These are phyloP conservation scores for Coreoperca whiteheadi DNA, from an alignment of 2,113 vertebrate genomes.

Conservation along the genomic window DNA sequence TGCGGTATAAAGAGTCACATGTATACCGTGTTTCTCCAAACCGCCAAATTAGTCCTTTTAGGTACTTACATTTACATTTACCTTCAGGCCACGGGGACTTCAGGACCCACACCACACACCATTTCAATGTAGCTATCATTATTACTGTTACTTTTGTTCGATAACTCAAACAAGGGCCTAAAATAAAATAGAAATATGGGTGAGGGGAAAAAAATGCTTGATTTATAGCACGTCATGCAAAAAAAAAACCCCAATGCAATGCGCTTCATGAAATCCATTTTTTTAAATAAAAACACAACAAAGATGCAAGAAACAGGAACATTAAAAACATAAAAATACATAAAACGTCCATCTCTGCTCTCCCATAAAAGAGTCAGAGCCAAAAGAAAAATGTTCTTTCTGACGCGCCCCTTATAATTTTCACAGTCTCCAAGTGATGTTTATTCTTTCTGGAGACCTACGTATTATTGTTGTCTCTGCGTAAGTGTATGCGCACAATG, in stretches of 20 bases:
- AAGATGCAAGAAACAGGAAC: background rate
- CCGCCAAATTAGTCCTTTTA: no score
- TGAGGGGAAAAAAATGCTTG: background rate
- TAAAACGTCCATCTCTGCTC: background rate
- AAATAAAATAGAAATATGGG: background rate
- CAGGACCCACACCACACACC: background rate
- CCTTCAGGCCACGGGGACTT: no score
- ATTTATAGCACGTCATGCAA: background rate
- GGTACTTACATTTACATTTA: no score
- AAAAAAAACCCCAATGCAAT: background rate
- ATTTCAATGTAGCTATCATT: no score
- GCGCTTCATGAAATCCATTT: background rate
- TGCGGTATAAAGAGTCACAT: background rate
- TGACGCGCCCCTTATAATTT: background rate
- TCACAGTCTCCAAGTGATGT: slow-evolving; percentile 21
- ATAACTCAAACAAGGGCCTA: background rate
- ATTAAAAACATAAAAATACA: background rate
- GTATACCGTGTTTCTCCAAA: no score
- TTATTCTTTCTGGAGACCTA: slow-evolving; percentile 37
- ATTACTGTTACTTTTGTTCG: background rate
- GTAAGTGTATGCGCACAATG: slow-evolving; percentile 50
- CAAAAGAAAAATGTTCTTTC: background rate
- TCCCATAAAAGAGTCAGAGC: background rate
- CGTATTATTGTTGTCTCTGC: slow-evolving; percentile 49
- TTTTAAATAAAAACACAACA: background rate